Evolutionary conservation across 2,113 vertebrate genomes (phyloP).

Genomic region (Regulus satrapa): DNA sequence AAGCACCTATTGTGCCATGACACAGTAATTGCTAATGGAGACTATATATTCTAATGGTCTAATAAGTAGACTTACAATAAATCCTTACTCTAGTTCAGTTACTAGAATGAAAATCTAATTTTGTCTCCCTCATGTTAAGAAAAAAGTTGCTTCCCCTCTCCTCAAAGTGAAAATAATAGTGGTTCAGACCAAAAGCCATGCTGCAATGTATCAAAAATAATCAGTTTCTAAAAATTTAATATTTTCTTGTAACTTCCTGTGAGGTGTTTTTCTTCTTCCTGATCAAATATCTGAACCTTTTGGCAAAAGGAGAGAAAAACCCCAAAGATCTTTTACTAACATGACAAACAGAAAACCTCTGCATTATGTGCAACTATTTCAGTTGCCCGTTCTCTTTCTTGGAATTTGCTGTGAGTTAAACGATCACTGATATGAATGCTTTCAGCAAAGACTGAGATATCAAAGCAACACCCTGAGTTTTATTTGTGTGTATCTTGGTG

Average conservation of each 20-base stretch:
- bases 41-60: not conserved
- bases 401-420: not conserved
- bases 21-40: not conserved
- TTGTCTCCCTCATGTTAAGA: not conserved
- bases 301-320: not conserved
- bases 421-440: not conserved
- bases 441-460: not conserved
- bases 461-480: not conserved
- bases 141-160: not conserved
- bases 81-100: not conserved
- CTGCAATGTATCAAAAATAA: not conserved
- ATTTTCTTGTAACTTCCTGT: not conserved
- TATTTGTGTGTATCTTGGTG: not conserved
- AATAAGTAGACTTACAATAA: not conserved
- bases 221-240: not conserved
- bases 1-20: not conserved
- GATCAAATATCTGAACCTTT: not conserved
- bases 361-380: not conserved
- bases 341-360: not conserved
- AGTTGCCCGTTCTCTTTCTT: not conserved
- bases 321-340: not conserved
- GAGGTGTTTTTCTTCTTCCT: not conserved
- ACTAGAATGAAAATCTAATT: not conserved
- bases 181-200: not conserved
- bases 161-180: not conserved